Evolutionary conservation across 2,797 vertebrate genomes (phyloP).

Genomic region (Chelmon rostratus): DNA sequence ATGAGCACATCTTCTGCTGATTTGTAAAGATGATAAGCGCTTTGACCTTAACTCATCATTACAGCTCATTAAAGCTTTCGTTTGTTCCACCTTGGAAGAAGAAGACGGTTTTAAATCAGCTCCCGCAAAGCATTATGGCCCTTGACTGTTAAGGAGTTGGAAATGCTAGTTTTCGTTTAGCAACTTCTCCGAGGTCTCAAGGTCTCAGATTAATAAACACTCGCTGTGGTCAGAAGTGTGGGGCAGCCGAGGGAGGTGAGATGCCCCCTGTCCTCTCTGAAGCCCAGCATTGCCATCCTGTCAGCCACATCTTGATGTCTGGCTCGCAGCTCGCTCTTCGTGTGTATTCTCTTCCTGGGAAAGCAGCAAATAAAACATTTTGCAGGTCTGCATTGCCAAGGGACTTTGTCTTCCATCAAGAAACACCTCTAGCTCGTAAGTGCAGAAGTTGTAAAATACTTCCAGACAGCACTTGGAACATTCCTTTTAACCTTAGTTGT

Average conservation of each 20-base stretch:
- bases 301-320: conserved; percentile 74
- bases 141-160: conserved; percentile 63
- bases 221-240: conserved; percentile 76
- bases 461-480: conserved; percentile 79
- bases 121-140: conserved; percentile 55
- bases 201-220: conserved; percentile 90
- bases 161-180: conserved; percentile 62
- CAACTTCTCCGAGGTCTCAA: conserved; percentile 82
- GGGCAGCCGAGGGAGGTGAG: conserved; percentile 77
- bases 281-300: conserved; percentile 70
- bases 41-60: conserved; percentile 85
- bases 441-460: conserved; percentile 80
- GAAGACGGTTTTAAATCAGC: conserved; percentile 62
- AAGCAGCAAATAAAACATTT: conserved; percentile 82
- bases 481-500: conserved; percentile 85
- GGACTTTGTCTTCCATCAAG: conserved; percentile 84
- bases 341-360: conserved; percentile 78
- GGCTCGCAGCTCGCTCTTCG: conserved; percentile 54
- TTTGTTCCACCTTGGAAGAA: conserved; percentile 73
- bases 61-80: conserved; percentile 80
- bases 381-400: conserved; percentile 70
- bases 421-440: conserved; percentile 81
- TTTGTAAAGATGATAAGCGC: conserved; percentile 84
- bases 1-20: conserved; percentile 78
- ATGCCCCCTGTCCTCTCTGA: conserved; percentile 73